Evolutionary conservation across 1,140 invertebrate genomes (phyloP).

Genomic region (Bombus picipes): DNA sequence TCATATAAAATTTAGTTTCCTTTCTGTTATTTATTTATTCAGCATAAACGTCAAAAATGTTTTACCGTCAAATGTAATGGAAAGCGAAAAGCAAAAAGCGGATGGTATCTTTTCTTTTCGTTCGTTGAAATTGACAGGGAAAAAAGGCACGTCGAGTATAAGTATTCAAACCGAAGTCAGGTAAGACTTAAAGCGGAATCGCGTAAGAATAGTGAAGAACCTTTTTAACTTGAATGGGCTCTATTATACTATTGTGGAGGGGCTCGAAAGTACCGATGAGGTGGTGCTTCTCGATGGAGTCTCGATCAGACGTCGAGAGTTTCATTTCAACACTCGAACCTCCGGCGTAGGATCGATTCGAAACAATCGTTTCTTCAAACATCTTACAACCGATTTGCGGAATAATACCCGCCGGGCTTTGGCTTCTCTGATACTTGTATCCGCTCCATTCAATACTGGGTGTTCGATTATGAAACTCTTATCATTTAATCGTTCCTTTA

Average conservation of each 20-base stretch:
- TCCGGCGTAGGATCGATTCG: conserved; percentile 61
- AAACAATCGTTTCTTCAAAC: conserved; percentile 73
- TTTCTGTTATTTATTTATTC: neutral
- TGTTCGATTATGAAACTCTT: conserved; percentile 6
- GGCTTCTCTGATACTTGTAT: conserved; percentile 60
- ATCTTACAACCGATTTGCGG: conserved; percentile 66
- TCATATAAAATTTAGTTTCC: neutral
- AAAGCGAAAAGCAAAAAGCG: conserved; percentile 6
- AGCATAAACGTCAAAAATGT: neutral
- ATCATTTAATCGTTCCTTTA: neutral
- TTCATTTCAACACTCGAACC: conserved; percentile 69
- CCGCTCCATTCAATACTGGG: conserved; percentile 50
- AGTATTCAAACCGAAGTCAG: conserved; percentile 58
- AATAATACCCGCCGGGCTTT: conserved; percentile 60
- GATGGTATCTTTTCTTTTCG: neutral
- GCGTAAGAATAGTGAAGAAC: conserved; percentile 65
- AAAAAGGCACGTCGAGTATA: conserved; percentile 28
- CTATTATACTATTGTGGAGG: conserved; percentile 68
- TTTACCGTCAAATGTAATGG: neutral
- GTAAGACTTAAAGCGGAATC: conserved; percentile 55
- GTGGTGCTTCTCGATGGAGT: conserved; percentile 58
- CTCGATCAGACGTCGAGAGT: conserved; percentile 66
- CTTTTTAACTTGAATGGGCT: conserved; percentile 66
- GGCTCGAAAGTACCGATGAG: conserved; percentile 60
- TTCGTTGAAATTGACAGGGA: conserved; percentile 6